Percentiles rank a stretch among this genome's conserved stretches.
These are phyloP conservation scores for Grammomys surdaster DNA, from an alignment of 2,113 vertebrate species.

Conservation along the genomic window DNA sequence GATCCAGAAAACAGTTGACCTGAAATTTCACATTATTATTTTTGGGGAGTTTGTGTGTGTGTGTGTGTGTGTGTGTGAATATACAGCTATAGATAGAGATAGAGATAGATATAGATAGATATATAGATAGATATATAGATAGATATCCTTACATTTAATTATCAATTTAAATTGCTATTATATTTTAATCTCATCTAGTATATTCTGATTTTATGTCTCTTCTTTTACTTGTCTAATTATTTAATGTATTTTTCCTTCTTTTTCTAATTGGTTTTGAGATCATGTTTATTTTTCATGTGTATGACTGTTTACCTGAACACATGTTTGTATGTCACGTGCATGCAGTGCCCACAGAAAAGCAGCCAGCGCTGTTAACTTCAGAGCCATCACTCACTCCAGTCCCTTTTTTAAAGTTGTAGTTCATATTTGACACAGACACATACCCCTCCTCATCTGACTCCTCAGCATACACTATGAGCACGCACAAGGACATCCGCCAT, in stretches of 20 bases:
- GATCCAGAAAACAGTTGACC: background rate
- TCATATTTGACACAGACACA: background rate
- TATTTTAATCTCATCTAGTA: background rate
- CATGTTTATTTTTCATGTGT: background rate
- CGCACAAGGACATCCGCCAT: background rate
- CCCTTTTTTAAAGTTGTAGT: background rate
- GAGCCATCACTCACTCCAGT: background rate
- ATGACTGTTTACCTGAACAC: background rate
- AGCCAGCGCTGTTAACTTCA: too few species aligned
- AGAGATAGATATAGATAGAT: too few species aligned
- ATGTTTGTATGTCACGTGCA: background rate
- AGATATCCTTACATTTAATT: background rate
- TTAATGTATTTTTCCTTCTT: background rate
- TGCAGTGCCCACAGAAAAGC: background rate
- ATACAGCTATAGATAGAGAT: too few species aligned
- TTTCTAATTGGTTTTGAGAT: background rate
- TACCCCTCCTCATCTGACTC: background rate
- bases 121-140: too few species aligned
- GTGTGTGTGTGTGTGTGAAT: too few species aligned
- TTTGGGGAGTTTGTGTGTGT: too few species aligned
- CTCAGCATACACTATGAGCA: background rate
- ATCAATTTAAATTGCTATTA: background rate
- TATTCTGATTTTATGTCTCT: background rate
- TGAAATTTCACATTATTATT: background rate
- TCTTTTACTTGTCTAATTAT: background rate